Evolutionary conservation across 1,140 invertebrate genomes (phyloP), one percentile per base, ranked within the genome.

Genomic region (Eufriesea mexicana): DNA sequence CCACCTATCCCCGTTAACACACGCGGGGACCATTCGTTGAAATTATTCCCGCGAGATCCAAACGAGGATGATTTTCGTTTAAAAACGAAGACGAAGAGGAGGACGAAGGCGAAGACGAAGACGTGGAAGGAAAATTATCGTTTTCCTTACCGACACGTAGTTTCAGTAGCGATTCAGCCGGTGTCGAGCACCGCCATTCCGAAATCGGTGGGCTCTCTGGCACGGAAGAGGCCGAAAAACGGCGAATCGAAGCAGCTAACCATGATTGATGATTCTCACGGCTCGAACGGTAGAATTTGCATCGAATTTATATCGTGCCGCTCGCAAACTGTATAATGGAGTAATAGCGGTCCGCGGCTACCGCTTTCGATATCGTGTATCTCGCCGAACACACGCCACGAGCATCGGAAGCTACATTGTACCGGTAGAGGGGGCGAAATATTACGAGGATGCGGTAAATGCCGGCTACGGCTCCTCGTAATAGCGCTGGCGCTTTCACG

Each of bases 211-310:
- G 54, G 45, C 42, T n/a, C 55, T 9, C 35, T 35, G 35, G n/a
- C 28, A 20, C 23, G 14, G 51, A 67, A 74, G 25, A 20, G 35
- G 54, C 57, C 71, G n/a, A 81, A 81, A 61, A 75, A 28, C 61
- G 49, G 12, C 61, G 57, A 81, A 76, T 49, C 51, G 42, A 66
- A n/a, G 16, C 62, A 42, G 61, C 62, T 82, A 76, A 68, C 79
- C 79, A 51, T 82, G 79, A 82, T 82, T 75, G 79, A 82, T 82
- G 79, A 82, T 82, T 82, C 79, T 82, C 79, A 82, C 79, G 79
- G 73, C 59, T 59, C 62, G 79, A 23, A 67, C 71, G 54, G 62
- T 51, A 57, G 62, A 82, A 82, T 82, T 82, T 82, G 79, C 79
- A 82, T 82, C 79, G 79, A 82, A 82, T 82, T 82, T 82, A 76